Base-by-base conservation (phyloP, 2,888 invertebrate species). In the Brachynemurus nebulosus region DNA sequence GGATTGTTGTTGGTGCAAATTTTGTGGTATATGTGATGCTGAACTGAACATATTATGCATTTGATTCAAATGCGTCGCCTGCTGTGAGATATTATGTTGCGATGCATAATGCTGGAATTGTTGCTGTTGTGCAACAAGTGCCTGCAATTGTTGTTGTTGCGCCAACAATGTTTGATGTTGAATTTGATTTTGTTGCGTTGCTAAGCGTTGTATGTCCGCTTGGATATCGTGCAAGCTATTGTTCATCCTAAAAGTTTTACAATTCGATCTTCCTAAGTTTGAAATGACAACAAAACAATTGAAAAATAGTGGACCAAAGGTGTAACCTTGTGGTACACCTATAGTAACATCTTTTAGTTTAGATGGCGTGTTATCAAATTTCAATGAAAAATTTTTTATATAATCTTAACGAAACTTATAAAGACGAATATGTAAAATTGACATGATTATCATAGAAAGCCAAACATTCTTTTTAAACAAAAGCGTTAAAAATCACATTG, bases 141-240 rank as follows among this genome's bases (percentile, higher is more conserved):
- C 37, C 23, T 19, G 25, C 48, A 21, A 30, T 56, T 71, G 70
- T 54, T 72, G 72, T 44, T 70, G 69, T 53, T 71, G 71, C 50
- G 68, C 62, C 58, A 76, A 66, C 53, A 75, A 61, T 55, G 73
- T 73, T 53, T 77, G 75, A 54, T 74, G 71, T 54, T 76, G 71
- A 55, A 83, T 78, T 64, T 81, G 81, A 63, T 74, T 78, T 60
- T 85, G 84, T 59, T 90, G 88, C 50, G 78, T 80, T 48, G 89
- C 81, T 53, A 95, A 72, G 55, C 88, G 77, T 66, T 90, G 86
- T 61, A 95, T 91, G 67, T 95, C 93, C 52, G 83, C 83, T 69
- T 93, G 92, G 59, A 95, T 83, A 68, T 93, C 92, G 62, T 86
- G 84, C 59, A 95, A 78, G 72, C 86, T 92, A 69, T 78, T 80